Evolutionary conservation across 2,888 invertebrate species (phyloP).

Genomic region (Blomia tropicalis): DNA sequence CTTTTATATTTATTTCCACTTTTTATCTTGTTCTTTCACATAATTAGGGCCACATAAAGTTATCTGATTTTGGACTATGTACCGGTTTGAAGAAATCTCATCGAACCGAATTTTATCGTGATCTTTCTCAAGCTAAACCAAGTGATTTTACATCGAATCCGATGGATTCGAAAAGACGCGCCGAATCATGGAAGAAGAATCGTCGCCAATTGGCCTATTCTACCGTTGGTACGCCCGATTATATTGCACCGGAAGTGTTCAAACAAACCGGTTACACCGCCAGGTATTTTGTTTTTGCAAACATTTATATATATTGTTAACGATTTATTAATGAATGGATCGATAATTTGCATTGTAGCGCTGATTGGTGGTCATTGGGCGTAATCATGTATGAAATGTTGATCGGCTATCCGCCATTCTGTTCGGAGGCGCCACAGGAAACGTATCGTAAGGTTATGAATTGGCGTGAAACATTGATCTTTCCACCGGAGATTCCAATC

Average conservation of each 20-base stretch:
- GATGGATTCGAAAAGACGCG: conserved; percentile 93
- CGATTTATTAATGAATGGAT: too few relatives aligned
- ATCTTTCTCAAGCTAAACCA: conserved; percentile 86
- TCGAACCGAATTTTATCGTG: conserved; percentile 94
- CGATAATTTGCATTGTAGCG: conserved; percentile 40
- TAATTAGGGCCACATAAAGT: conserved; percentile 73
- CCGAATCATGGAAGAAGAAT: conserved; percentile 98
- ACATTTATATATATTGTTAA: too few relatives aligned
- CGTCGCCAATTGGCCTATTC: conserved; percentile 57
- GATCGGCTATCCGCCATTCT: conserved; percentile 97
- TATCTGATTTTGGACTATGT: conserved; percentile 95
- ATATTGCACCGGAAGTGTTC: conserved; percentile 97
- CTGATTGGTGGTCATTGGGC: conserved; percentile 99
- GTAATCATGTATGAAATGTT: conserved; percentile 99
- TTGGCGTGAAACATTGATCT: conserved; percentile 93
- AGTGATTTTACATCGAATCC: conserved; percentile 89
- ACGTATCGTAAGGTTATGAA: conserved; percentile 96
- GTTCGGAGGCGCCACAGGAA: conserved; percentile 94
- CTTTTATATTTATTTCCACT: conserved; percentile 8
- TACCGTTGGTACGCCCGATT: conserved; percentile 84
- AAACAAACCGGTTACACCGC: conserved; percentile 74
- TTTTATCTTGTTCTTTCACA: conserved; percentile 27
- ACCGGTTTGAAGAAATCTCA: conserved; percentile 98
- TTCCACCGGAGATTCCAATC: conserved; percentile 97
- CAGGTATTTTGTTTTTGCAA: background rate